These are phyloP conservation scores for Cephalopachus bancanus DNA, from an alignment of 2,797 vertebrate species.

Conservation along the genomic window DNA sequence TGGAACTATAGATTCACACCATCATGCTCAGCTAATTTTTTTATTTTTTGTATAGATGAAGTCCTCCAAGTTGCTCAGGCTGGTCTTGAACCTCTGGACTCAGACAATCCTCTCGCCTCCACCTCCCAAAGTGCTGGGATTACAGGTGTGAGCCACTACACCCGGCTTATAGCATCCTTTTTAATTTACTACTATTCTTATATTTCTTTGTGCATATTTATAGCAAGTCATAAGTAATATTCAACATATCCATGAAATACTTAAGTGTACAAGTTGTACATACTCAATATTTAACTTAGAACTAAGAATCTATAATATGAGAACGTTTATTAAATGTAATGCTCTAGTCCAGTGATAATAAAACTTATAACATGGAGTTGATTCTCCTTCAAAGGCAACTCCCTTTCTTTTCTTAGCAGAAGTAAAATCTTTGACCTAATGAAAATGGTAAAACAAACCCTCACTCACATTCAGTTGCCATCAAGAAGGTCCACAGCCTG, in stretches of 20 bases:
- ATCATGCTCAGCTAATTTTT: too few relatives aligned
- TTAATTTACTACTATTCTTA: slow-evolving; percentile 6
- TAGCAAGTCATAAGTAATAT: not conserved
- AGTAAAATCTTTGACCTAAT: slow-evolving; percentile 70
- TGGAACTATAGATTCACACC: too few relatives aligned
- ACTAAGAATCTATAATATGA: not conserved
- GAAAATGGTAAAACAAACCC: slow-evolving; percentile 75
- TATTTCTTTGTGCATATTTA: slow-evolving; percentile 25
- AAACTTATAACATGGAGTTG: not conserved
- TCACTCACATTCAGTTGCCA: not conserved
- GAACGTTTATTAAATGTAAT: slow-evolving; percentile 31
- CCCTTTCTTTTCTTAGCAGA: slow-evolving; percentile 31
- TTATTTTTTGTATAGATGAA: too few relatives aligned
- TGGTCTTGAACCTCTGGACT: too few relatives aligned
- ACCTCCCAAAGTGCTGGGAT: too few relatives aligned
- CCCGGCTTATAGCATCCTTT: too few relatives aligned
- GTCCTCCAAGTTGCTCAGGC: too few relatives aligned
- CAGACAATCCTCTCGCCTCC: too few relatives aligned
- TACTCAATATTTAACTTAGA: slow-evolving; percentile 55
- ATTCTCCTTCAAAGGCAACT: not conserved
- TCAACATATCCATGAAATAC: not conserved
- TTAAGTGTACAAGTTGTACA: not conserved
- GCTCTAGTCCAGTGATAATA: not conserved
- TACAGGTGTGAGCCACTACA: too few relatives aligned
- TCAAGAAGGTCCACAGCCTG: slow-evolving; percentile 60